Evolutionary conservation across 2,888 invertebrate genomes (phyloP).

Genomic region (Plusia festucae): DNA sequence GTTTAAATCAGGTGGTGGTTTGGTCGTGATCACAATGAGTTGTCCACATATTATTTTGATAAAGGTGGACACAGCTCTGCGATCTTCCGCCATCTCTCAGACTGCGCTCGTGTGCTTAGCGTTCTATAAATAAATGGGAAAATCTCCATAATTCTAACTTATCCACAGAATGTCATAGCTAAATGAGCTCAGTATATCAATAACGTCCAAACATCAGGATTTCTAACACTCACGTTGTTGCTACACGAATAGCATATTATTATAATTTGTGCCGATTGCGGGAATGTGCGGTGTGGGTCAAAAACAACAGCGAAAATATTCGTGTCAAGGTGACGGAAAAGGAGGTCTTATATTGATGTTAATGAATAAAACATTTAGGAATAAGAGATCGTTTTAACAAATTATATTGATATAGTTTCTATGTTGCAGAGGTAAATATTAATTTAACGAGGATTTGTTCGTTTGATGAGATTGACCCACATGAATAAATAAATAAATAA

Average conservation of each 20-base stretch:
- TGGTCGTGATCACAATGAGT: too few species aligned
- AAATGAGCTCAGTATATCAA: constrained; percentile 30
- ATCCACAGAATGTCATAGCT: constrained; percentile 10
- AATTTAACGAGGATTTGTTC: not conserved
- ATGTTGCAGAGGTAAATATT: not conserved
- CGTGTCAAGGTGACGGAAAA: constrained; percentile 27
- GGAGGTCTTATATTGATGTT: not conserved
- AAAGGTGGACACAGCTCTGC: too few species aligned
- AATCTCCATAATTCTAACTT: too few species aligned
- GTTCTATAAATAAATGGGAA: too few species aligned
- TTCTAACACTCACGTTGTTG: constrained; percentile 21
- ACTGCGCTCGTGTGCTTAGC: too few species aligned
- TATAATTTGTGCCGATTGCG: constrained; percentile 15
- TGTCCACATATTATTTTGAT: too few species aligned
- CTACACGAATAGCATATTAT: constrained; percentile 15
- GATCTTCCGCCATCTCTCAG: too few species aligned
- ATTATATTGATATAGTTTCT: not conserved
- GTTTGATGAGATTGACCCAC: too few species aligned
- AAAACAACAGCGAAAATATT: constrained; percentile 10
- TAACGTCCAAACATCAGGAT: constrained; percentile 13
- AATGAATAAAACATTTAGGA: not conserved
- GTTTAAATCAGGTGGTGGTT: too few species aligned
- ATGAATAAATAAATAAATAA: too few species aligned
- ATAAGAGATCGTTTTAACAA: not conserved
- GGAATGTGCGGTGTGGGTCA: not conserved